Conservation (phyloP, 1,140 invertebrate species). For the Trialeurodes vaporariorum region DNA sequence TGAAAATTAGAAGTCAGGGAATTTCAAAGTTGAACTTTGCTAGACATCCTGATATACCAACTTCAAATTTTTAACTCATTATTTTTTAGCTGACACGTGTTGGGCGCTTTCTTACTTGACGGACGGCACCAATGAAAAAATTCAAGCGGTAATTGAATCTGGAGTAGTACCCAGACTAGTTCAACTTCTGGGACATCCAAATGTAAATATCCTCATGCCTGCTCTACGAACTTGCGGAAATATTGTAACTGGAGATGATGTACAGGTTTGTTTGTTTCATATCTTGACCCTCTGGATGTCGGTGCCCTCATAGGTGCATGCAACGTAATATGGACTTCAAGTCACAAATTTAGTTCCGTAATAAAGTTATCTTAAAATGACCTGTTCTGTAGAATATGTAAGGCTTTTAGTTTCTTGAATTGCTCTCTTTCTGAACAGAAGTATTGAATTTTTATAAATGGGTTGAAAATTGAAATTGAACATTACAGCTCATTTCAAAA, state of each 20-base stretch:
- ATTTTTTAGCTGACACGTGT: slow-evolving; percentile 75
- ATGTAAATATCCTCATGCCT: slow-evolving; percentile 72
- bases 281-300: neutral
- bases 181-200: slow-evolving; percentile 53
- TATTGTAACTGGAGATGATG: slow-evolving; percentile 72
- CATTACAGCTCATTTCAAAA: no score
- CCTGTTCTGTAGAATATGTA: no score
- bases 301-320: neutral
- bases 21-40: no score
- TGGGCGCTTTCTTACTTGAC: slow-evolving; percentile 96
- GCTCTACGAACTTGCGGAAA: slow-evolving; percentile 80
- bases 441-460: no score
- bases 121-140: slow-evolving; percentile 87
- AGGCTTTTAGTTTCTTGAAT: no score
- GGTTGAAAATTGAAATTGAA: no score
- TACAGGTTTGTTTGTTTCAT: slow-evolving; percentile 40
- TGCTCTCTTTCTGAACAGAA: no score
- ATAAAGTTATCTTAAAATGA: no score
- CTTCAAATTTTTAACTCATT: no score
- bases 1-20: no score
- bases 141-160: slow-evolving; percentile 64
- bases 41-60: no score
- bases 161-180: slow-evolving; percentile 65
- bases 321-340: slow-evolving; percentile 1
- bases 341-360: no score